phyloP scores from a whole-genome alignment of 2,113 vertebrate genomes.

The Mesitornis unicolor region DNA sequence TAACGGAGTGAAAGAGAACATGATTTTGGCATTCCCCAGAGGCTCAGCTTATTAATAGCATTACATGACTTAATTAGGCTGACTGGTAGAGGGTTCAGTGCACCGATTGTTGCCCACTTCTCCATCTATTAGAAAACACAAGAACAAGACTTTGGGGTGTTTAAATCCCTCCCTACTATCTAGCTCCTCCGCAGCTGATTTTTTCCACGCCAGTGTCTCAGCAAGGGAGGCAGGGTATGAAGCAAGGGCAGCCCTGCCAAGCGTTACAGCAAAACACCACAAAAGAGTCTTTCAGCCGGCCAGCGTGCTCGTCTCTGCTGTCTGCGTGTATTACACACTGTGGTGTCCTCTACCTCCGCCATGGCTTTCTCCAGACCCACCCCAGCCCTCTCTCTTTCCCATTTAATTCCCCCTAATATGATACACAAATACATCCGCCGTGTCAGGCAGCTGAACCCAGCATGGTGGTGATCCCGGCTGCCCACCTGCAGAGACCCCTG shows the following conservation, averaged over 20 bases:
- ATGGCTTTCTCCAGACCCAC: neutral
- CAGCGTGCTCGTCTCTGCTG: neutral
- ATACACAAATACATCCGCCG: neutral
- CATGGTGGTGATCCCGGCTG: neutral
- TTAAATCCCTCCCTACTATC: neutral
- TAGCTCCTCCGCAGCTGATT: neutral
- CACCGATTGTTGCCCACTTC: neutral
- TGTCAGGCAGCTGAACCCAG: neutral
- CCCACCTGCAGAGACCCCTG: neutral
- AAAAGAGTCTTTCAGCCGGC: neutral
- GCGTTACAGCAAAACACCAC: neutral
- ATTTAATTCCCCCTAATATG: neutral
- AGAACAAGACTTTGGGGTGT: neutral
- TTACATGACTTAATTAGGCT: neutral
- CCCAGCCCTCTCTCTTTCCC: neutral
- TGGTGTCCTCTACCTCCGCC: neutral
- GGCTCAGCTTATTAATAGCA: neutral
- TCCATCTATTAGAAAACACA: neutral
- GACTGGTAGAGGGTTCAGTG: neutral
- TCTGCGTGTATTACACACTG: neutral
- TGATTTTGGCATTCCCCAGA: neutral
- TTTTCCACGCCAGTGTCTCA: neutral
- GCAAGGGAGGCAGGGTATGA: neutral
- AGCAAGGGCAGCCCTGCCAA: neutral
- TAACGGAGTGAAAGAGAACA: neutral